phyloP scores from a whole-genome alignment of 1,140 invertebrate genomes.

The Trichonephila inaurata region DNA sequence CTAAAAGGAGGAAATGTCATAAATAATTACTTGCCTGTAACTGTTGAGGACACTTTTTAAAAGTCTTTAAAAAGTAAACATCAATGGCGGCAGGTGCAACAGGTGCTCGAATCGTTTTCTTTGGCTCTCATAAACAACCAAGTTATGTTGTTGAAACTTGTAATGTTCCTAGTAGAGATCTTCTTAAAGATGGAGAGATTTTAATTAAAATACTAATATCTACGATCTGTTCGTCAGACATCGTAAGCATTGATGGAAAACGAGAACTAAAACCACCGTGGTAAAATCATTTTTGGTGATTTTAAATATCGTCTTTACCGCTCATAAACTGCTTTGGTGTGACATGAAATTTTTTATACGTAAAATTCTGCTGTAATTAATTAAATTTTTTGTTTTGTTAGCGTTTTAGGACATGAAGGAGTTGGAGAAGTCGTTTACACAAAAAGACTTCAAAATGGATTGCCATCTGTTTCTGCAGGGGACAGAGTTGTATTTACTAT shows the following conservation, averaged over 20 bases:
- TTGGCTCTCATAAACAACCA: constrained; percentile 72
- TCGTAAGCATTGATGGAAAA: constrained; percentile 67
- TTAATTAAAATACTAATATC: constrained; percentile 69
- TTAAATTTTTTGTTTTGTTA: background rate
- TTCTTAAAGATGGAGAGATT: constrained; percentile 68
- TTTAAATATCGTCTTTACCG: background rate
- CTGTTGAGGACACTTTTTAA: constrained; percentile 8
- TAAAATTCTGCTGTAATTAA: background rate
- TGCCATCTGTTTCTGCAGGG: constrained; percentile 38
- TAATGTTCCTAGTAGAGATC: constrained; percentile 45
- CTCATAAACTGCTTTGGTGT: background rate
- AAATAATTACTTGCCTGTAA: constrained; percentile 31
- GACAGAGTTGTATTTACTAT: constrained; percentile 67
- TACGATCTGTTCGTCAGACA: constrained; percentile 68
- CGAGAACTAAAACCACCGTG: constrained; percentile 62
- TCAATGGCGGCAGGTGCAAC: constrained; percentile 75
- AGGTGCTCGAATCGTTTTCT: constrained; percentile 74
- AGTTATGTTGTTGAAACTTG: constrained; percentile 74
- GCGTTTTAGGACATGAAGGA: constrained; percentile 74
- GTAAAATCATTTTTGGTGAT: constrained; percentile 41
- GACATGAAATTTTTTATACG: background rate
- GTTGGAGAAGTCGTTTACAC: constrained; percentile 67
- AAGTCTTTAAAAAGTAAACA: constrained; percentile 50
- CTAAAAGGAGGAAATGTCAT: constrained; percentile 8
- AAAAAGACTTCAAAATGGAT: constrained; percentile 5